Evolutionary conservation across 2,113 vertebrate genomes (phyloP), one percentile per base, ranked within the genome.

Genomic region (Barnardius zonarius): DNA sequence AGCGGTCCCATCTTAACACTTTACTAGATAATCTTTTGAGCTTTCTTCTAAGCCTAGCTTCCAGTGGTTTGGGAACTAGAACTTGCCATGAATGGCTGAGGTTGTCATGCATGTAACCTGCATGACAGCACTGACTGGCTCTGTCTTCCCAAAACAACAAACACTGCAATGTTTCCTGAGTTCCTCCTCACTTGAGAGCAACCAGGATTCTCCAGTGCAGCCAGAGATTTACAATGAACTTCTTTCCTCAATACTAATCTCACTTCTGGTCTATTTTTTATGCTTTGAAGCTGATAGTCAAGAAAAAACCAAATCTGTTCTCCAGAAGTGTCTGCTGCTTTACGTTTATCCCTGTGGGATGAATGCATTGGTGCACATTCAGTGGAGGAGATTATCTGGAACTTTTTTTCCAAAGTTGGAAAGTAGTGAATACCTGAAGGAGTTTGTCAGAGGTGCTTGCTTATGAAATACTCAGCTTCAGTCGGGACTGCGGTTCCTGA

Each of bases 391-490:
- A 49, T 69, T n/a, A 30, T 73, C 91, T 25, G 28, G 67, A 85
- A 23, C n/a, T n/a, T n/a, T n/a, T n/a, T n/a, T n/a, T n/a, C n/a
- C 49, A 18, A 49, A 67, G 43, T 15, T 80, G 67, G 33, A 30
- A 57, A 57, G 49, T 28, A 8, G 46, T 63, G 46, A 25, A 37
- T 83, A 49, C 72, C 63, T 74, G 67, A 39, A 88, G 68, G 72
- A 66, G 44, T 86, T 91, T 95, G 62, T 92, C 75, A 77, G 72
- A 90, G 48, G 28, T 17, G 28, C 28, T 67, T 63, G 57, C 43
- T 90, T 91, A 35, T 55, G 70, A 87, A 84, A 87, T 64, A 68
- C 48, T 75, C 13, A 10, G 48, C 63, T 93, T 61, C 54, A 95
- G 72, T 51, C 41, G 17, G 63, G 24, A 43, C 52, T 76, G 39